Conservation (phyloP, 2,888 invertebrate genomes). For the Stictocephala bisonia region DNA sequence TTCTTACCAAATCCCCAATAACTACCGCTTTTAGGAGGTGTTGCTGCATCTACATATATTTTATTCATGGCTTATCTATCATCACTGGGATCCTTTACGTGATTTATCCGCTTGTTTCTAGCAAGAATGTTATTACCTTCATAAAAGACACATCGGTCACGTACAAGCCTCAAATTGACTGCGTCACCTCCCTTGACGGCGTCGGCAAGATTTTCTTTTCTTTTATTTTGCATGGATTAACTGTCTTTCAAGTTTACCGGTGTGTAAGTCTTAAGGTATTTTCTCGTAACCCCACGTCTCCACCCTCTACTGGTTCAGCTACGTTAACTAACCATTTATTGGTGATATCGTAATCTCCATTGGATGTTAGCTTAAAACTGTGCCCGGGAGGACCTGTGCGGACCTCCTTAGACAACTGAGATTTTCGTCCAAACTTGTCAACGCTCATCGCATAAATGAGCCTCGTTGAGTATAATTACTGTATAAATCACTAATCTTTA, state of each 20-base stretch:
- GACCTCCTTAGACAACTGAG: background rate
- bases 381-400: conserved; percentile 12
- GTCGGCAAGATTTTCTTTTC: background rate
- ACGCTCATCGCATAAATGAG: too few relatives aligned
- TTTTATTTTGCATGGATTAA: conserved; percentile 12
- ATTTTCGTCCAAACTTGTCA: conserved; percentile 35
- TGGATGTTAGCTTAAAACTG: conserved; percentile 14
- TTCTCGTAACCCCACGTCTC: too few relatives aligned
- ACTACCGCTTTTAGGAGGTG: too few relatives aligned
- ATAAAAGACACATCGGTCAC: too few relatives aligned
- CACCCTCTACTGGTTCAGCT: background rate
- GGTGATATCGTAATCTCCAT: conserved; percentile 27
- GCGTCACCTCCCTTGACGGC: background rate
- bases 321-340: background rate
- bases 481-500: too few relatives aligned
- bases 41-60: too few relatives aligned
- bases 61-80: too few relatives aligned
- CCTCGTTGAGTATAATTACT: too few relatives aligned
- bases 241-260: background rate
- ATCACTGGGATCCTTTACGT: background rate
- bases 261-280: too few relatives aligned
- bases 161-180: background rate
- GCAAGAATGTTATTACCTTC: too few relatives aligned
- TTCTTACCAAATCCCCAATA: too few relatives aligned
- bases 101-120: too few relatives aligned